Evolutionary conservation across 2,113 vertebrate species (phyloP).

Genomic region (Dasyornis broadbenti): DNA sequence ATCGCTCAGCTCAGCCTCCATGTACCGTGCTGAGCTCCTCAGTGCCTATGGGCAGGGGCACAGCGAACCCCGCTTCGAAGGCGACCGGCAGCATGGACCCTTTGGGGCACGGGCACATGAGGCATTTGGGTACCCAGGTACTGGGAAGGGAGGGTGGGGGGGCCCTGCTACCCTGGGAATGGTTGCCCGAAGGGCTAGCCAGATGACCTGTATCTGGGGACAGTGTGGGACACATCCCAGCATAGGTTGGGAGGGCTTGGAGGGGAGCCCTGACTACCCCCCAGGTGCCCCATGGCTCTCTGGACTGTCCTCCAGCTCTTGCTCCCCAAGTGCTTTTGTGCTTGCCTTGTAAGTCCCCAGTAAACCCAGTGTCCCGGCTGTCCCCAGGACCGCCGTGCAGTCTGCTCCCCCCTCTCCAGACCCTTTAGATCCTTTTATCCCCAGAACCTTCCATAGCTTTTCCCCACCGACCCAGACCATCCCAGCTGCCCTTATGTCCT

Average conservation of each 20-base stretch:
- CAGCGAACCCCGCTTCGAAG: slow-evolving; percentile 49
- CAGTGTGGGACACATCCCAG: accelerated
- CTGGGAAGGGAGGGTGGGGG: accelerated
- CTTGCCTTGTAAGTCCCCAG: accelerated
- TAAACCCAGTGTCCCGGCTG: neutral
- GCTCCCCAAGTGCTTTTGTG: neutral
- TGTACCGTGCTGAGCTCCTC: slow-evolving; percentile 62
- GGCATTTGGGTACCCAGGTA: slow-evolving; percentile 64
- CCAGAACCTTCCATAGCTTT: too few relatives aligned
- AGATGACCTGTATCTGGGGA: neutral
- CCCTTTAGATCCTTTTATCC: neutral
- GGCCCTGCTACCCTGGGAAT: neutral
- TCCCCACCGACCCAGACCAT: neutral
- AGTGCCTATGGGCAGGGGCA: slow-evolving; percentile 58
- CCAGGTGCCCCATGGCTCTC: neutral
- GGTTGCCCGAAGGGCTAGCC: neutral
- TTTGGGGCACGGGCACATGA: slow-evolving; percentile 46
- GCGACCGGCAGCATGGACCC: neutral
- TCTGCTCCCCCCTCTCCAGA: neutral
- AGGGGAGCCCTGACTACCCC: neutral
- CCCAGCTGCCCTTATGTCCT: neutral
- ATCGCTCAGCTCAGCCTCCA: slow-evolving; percentile 51
- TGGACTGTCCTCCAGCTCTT: neutral
- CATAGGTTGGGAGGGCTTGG: neutral
- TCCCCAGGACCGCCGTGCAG: neutral